Evolutionary conservation across 2,888 invertebrate genomes (phyloP), one percentile per base, ranked within the genome.

Genomic region (Baccha elongata): DNA sequence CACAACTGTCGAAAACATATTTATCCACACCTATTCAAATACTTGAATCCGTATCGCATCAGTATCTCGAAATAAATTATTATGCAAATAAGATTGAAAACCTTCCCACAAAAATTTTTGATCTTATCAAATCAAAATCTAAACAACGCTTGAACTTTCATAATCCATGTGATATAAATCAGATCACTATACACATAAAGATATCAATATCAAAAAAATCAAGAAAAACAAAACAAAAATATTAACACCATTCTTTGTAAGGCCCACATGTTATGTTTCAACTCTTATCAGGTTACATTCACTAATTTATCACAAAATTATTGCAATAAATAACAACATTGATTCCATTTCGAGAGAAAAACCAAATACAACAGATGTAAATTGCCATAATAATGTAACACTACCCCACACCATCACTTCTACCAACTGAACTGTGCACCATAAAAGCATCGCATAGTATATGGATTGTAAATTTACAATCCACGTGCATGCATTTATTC

Each of bases 321-420:
- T 83, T 83, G 83, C 73, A 78, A 83, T 83, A 83, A 83, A 83
- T 83, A 72, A 52, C 78, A 42, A 67, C 78, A 76, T 83, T 78
- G 72, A 83, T 78, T 72, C 72, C 55, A 53, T 42, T 23, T 52
- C 53, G 44, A 64, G 72, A 44, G 40, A 35, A 29, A 48, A 19
- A 13, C 8, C 42, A 42, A 60, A 44, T 72, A 67, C 76, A 75
- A 76, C 83, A 83, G 68, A 83, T 83, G 73, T 72, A 29, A 60
- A 48, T 60, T 67, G 37, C 53, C 19, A 67, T 62, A 58, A 71
- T 72, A 55, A 73, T 67, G 29, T 40, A 42, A 35, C 21, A 17
- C 26, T 32, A 32, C 55, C 53, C 62, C 37, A 53, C 7, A 44
- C 42, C 42, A 42, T 7, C 15, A 44, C 44, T 13, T 26, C n/a